Base-by-base conservation (phyloP, 1,140 invertebrate genomes). In the Gryllus bimaculatus region DNA sequence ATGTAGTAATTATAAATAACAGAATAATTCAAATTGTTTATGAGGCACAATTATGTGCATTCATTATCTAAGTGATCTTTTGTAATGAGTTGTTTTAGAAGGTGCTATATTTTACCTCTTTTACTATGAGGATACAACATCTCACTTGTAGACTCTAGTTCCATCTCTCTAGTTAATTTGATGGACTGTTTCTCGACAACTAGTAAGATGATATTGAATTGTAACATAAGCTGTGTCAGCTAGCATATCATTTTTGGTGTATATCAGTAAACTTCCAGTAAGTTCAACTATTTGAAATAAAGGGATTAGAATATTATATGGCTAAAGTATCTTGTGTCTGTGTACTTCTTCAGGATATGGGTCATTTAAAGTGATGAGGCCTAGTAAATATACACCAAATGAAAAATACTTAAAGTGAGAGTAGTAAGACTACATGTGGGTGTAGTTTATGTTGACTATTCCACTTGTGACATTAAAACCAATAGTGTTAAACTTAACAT, bases 211-310 rank as follows among this genome's bases (percentile, higher is more conserved):
- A 66, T 66, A 66, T 13, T 13, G 54, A 66, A 66, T 10, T 13
- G 54, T 66, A 66, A 66, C 54, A 13, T 13, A 66, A 66, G 54
- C 54, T 66, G 54, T 66, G 54, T 18, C 54, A 66, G 54, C 18
- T 66, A 66, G 54, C 54, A 66, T 66, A 66, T 66, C 54, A 66
- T 66, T 66, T 66, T 66, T 18, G 54, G 54, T 66, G 54, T 66
- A 66, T 66, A 66, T 66, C 54, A 66, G 10, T 66, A 66, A 66
- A 66, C 54, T 66, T 66, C 54, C 54, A 66, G 18, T 66, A 18
- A 66, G 7, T 13, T 18, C 10, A 66, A 13, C 54, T 66, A 66
- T 18, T 66, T 66, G 54, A 66, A 66, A 66, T 18, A 66, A 13
- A 66, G 54, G 54, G 54, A 66, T 13, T 66, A 66, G 54, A 66